These are phyloP conservation scores for Strigamia maritima DNA, from an alignment of 2,888 invertebrate genomes.

Conservation along the genomic window DNA sequence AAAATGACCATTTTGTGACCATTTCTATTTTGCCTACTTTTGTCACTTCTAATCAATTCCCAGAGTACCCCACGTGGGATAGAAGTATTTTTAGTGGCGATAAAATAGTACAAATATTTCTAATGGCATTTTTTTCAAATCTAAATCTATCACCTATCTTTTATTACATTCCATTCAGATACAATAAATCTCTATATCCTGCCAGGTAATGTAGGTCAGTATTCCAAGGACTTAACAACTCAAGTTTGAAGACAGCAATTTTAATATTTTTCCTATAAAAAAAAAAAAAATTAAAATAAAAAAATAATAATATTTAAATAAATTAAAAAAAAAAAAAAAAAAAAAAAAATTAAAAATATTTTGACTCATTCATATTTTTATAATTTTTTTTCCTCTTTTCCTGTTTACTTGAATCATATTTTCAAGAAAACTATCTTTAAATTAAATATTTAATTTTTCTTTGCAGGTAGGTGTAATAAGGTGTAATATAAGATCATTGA, in stretches of 20 bases:
- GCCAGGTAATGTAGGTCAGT: slow-evolving; percentile 16
- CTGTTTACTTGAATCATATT: neutral
- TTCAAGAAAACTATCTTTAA: neutral
- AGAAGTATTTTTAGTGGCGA: too few relatives aligned
- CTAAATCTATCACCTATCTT: neutral
- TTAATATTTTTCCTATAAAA: neutral
- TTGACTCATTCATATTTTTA: neutral
- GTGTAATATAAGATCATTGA: neutral
- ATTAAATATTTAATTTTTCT: neutral
- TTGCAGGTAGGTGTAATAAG: neutral
- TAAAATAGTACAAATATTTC: neutral
- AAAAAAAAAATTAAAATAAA: too few relatives aligned
- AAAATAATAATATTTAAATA: too few relatives aligned
- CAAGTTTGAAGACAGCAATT: neutral
- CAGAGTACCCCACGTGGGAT: too few relatives aligned
- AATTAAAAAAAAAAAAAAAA: neutral
- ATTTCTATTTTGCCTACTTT: too few relatives aligned
- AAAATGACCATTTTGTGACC: too few relatives aligned
- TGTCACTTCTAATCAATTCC: too few relatives aligned
- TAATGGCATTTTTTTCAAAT: neutral
- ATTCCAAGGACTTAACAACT: slow-evolving; percentile 15
- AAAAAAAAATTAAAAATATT: neutral
- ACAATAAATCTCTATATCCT: slow-evolving; percentile 12
- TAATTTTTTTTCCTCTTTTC: neutral
- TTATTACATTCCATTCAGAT: slow-evolving; percentile 6